Percentiles rank a stretch among this genome's conserved stretches.
phyloP scores from a whole-genome alignment of 2,113 vertebrate species.

The Lanius ludovicianus region DNA sequence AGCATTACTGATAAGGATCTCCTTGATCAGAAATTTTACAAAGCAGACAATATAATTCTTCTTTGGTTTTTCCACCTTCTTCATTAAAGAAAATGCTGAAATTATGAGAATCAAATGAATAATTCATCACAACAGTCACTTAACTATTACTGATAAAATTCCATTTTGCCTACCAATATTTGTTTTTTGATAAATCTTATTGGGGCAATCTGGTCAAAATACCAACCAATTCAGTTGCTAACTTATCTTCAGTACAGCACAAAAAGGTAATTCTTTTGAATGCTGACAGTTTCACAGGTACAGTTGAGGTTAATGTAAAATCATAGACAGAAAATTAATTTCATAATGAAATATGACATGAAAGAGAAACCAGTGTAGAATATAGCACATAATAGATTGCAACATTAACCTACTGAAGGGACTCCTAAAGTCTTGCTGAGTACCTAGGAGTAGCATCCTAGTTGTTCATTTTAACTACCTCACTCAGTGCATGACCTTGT shows the following conservation, averaged over 20 bases:
- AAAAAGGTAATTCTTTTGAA: background rate
- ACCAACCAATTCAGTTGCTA: background rate
- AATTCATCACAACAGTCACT: background rate
- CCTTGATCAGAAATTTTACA: background rate
- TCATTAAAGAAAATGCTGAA: background rate
- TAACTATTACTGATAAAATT: background rate
- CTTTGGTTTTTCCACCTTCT: background rate
- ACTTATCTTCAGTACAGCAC: background rate
- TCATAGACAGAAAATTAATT: background rate
- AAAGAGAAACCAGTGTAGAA: background rate
- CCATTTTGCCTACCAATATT: background rate
- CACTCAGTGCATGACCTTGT: background rate
- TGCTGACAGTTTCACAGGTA: background rate
- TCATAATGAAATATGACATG: background rate
- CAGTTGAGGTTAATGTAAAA: slow-evolving; percentile 8
- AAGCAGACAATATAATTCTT: background rate
- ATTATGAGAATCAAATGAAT: background rate
- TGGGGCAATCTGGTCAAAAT: background rate
- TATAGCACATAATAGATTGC: background rate
- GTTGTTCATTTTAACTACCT: background rate
- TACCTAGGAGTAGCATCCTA: background rate
- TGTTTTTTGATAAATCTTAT: background rate
- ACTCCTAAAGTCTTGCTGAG: background rate
- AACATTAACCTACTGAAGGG: background rate
- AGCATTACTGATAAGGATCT: background rate